These are phyloP conservation scores for Kuschelorhynchus macadamiae DNA, from an alignment of 2,888 invertebrate genomes.

Conservation along the genomic window DNA sequence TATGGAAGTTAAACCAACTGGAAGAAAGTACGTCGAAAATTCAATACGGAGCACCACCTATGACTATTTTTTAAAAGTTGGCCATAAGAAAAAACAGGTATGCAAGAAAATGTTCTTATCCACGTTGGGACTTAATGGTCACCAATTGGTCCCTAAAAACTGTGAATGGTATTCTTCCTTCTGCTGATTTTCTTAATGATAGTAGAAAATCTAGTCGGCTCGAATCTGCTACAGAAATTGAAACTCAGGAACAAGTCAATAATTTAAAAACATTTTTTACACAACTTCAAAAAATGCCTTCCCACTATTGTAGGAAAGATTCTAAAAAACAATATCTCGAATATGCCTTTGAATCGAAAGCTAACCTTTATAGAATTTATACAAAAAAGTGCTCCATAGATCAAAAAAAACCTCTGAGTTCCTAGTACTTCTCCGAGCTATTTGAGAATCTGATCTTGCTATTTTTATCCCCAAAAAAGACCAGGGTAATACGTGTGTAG, in stretches of 20 bases:
- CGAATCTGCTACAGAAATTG: too few species aligned
- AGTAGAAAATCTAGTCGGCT: conserved; percentile 6
- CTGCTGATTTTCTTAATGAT: conserved; percentile 1
- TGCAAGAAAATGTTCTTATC: too few species aligned
- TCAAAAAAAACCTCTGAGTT: too few species aligned
- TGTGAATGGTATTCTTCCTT: too few species aligned
- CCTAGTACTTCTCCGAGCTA: conserved; percentile 32
- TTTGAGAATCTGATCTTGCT: conserved; percentile 33
- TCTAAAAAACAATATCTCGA: conserved; percentile 1
- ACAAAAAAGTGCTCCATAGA: too few species aligned
- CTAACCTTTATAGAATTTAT: conserved; percentile 9
- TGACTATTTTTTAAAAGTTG: not conserved
- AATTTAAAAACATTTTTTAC: not conserved
- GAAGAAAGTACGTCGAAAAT: not conserved
- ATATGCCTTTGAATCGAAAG: conserved; percentile 35
- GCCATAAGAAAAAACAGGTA: not conserved
- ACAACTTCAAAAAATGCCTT: conserved; percentile 4
- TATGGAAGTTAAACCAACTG: not conserved
- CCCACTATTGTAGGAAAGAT: conserved; percentile 12
- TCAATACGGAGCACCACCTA: not conserved
- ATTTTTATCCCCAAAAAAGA: not conserved
- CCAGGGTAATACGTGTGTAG: conserved; percentile 36
- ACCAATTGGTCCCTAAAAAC: too few species aligned
- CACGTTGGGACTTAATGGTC: not conserved
- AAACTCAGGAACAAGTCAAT: not conserved